Base-by-base conservation (phyloP, 2,797 vertebrate genomes). In the Tinamus major region DNA sequence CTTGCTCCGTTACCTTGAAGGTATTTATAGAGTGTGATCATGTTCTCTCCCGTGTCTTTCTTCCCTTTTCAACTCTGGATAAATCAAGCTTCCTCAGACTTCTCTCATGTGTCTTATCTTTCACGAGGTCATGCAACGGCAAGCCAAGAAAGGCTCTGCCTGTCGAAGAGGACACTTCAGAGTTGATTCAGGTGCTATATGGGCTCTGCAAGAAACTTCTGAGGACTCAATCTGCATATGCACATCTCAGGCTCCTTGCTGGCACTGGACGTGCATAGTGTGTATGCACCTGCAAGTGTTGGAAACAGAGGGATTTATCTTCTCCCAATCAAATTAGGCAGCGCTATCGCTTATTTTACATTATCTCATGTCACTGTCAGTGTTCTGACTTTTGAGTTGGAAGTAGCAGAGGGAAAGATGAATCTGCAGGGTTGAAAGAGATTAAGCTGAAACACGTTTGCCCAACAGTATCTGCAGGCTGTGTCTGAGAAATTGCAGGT, bases 21-120 rank as follows among this genome's bases (percentile, higher is more conserved):
- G 94, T 94, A 94, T 96, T 95, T 95, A 96, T 85, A 92, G 95
- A 91, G 80, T 15, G 59, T 31, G 85, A 90, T 84, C 78, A 2
- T 93, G 85, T 74, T 94, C 90, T 84, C 80, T 84, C 39, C 91
- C 10, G 33, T 53, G 85, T 29, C 80, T 88, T 77, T 53, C 83
- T 81, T 81, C 77, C 77, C 74, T 90, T 92, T 37, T 26, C 85
- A 79, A 19, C 90, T 53, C 33, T 15, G 71, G 85, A 48, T 67
- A 58, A 92, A 77, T 82, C 79, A 53, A 33, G 56, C 33, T 69
- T 37, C 62, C 51, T 80, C 77, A 70, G 89, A 72, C 77, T 63
- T 6, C 80, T 70, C 87, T 88, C 29, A 7, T 4, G 46, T 69
- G 91, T 68, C 85, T 41, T 35, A n/a, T 56, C 48, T 9, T 58